Evolutionary conservation across 2,797 vertebrate species (phyloP), one percentile per base, ranked within the genome.

Genomic region (Aphelocoma californica): DNA sequence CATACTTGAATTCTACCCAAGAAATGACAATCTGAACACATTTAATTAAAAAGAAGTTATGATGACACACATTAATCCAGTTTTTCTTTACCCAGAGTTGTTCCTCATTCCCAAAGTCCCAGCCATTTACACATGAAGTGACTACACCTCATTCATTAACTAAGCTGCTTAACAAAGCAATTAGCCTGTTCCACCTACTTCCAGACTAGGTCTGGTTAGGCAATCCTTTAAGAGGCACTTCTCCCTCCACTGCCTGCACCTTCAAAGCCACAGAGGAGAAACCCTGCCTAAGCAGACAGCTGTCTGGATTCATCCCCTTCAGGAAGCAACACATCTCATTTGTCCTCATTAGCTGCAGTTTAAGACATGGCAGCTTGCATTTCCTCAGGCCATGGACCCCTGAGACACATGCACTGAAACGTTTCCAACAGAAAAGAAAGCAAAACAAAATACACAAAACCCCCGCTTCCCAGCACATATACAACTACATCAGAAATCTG

Each of bases 111-210:
- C 38, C n/a, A 11, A 92, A 86, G 29, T 48, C 44, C 38, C 58
- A 90, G 53, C 1, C 60, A 66, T 20, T 66, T n/a, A 51, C 5
- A 58, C 4, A 31, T 16, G 10, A 78, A 67, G 15, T 3, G 1
- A 51, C n/a, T 81, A 81, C 4, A 67, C 4, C 17, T 81, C 64
- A 82, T 25, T 74, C 36, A 88, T 57, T 71, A 91, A 92, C 64
- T 64, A 82, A 71, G 40, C 24, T 64, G 56, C 21, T 78, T 89
- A 91, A 78, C 24, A 87, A 82, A 89, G 31, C 34, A 92, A 66
- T 70, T 70, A 82, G 38, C 34, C n/a, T 42, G 13, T 34, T 91
- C 36, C 36, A 92, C 26, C 36, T 80, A 81, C 47, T 78, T 94
- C 45, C 53, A 79, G n/a, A 58, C 18, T 60, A 62, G 5, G 13